Evolutionary conservation across 2,113 vertebrate species (phyloP).

Genomic region (Notarius lentiginosus): DNA sequence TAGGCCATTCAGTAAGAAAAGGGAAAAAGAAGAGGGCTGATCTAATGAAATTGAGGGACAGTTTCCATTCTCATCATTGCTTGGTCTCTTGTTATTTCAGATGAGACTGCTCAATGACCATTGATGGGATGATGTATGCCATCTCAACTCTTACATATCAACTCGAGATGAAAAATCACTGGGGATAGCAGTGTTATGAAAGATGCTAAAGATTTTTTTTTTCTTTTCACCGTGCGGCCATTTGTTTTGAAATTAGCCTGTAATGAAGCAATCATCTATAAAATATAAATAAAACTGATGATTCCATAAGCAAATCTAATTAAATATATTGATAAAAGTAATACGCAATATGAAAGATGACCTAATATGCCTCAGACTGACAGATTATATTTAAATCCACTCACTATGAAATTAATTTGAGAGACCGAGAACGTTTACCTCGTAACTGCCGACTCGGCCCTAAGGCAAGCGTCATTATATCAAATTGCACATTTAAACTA

Average conservation of each 20-base stretch:
- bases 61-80: conserved; percentile 42
- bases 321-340: conserved; percentile 17
- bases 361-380: neutral
- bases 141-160: conserved; percentile 1
- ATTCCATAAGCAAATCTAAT: conserved; percentile 18
- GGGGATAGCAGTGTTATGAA: neutral
- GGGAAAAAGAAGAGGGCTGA: conserved; percentile 57
- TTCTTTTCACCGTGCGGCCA: neutral
- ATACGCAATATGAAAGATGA: neutral
- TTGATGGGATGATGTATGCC: neutral
- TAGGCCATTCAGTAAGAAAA: conserved; percentile 64
- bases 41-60: conserved; percentile 55
- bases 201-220: neutral
- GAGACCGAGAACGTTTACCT: neutral
- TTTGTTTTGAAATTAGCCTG: conserved; percentile 11
- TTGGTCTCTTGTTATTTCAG: conserved; percentile 37
- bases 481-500: neutral
- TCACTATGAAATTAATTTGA: conserved; percentile 7
- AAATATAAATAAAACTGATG: neutral
- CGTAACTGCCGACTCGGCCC: conserved; percentile 15
- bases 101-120: conserved; percentile 11
- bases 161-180: neutral
- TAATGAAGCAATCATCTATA: conserved; percentile 12
- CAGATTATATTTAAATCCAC: neutral
- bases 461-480: neutral